Evolutionary conservation across 2,888 invertebrate species (phyloP).

Genomic region (Pimpla rufipes): DNA sequence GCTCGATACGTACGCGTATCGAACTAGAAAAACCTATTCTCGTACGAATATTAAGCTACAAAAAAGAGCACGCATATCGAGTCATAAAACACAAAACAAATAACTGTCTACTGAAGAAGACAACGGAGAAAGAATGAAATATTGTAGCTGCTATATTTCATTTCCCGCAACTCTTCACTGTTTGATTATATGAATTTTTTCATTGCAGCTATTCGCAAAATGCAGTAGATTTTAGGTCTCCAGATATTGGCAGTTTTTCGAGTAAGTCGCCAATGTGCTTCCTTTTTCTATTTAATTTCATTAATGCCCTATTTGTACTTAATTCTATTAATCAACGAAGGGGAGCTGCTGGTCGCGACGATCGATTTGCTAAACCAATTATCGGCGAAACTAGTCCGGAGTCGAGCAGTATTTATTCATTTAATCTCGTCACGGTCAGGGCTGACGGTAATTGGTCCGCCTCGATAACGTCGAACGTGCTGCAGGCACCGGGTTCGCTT

Average conservation of each 20-base stretch:
- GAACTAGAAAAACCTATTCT: no score
- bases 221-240: background rate
- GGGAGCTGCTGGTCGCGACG: background rate
- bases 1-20: background rate
- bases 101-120: no score
- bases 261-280: background rate
- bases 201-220: no score
- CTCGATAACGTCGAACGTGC: background rate
- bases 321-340: constrained; percentile 34
- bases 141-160: no score
- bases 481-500: background rate
- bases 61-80: no score
- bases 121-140: no score
- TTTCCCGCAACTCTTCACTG: no score
- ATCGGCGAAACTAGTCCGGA: constrained; percentile 32
- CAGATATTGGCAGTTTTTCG: background rate
- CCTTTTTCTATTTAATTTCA: constrained; percentile 18
- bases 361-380: constrained; percentile 50
- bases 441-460: constrained; percentile 9
- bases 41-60: no score
- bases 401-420: constrained; percentile 48
- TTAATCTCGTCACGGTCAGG: constrained; percentile 34
- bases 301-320: constrained; percentile 1
- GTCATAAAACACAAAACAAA: no score
- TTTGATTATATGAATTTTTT: no score